Evolutionary conservation across 2,888 invertebrate genomes (phyloP).

Genomic region (Apodemia zela): DNA sequence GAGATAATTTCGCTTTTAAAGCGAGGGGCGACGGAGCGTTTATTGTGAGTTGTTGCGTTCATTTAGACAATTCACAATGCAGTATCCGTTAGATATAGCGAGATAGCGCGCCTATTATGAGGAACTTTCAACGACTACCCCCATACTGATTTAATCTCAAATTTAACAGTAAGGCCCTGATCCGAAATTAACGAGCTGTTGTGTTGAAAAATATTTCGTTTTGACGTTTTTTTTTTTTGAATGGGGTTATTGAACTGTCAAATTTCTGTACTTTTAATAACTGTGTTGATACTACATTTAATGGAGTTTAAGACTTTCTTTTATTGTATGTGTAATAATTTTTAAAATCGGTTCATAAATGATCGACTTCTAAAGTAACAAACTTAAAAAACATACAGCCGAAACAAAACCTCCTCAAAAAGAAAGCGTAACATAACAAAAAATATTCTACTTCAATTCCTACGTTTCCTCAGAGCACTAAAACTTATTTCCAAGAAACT

Average conservation of each 20-base stretch:
- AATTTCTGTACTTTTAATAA: neutral
- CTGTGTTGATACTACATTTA: neutral
- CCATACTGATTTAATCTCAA: conserved; percentile 52
- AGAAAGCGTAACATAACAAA: too few species aligned
- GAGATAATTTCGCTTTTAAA: conserved; percentile 76
- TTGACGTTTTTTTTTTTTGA: neutral
- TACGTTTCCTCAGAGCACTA: too few species aligned
- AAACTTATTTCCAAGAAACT: too few species aligned
- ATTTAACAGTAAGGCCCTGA: conserved; percentile 54
- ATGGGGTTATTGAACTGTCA: conserved; percentile 23
- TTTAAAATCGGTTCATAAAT: too few species aligned
- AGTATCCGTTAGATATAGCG: conserved; percentile 49
- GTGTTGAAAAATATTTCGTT: conserved; percentile 2
- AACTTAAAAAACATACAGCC: too few species aligned
- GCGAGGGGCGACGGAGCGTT: conserved; percentile 54
- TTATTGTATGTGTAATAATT: too few species aligned
- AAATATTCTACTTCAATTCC: too few species aligned
- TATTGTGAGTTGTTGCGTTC: conserved; percentile 68
- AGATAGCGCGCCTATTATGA: conserved; percentile 62
- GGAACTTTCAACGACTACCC: conserved; percentile 57
- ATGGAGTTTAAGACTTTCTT: neutral
- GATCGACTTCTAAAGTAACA: too few species aligned
- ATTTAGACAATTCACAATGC: conserved; percentile 67
- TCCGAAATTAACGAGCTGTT: conserved; percentile 2
- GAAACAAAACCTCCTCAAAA: too few species aligned